phyloP scores from a whole-genome alignment of 2,113 vertebrate species.

The Notothenia coriiceps region DNA sequence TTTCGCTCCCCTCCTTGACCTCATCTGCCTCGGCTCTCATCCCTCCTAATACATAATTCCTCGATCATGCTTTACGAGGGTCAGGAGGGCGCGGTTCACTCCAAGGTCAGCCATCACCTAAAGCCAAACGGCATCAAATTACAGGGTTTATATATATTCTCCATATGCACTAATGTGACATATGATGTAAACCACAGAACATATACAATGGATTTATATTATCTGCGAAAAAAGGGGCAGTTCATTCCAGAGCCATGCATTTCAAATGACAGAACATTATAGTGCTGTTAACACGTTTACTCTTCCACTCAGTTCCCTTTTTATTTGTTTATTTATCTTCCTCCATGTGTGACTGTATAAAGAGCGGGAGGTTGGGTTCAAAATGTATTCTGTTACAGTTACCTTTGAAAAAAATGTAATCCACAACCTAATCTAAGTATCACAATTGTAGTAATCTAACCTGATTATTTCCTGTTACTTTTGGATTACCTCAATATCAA shows the following conservation, averaged over 20 bases:
- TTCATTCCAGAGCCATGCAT: neutral
- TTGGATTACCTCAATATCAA: too few species aligned
- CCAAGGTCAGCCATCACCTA: slow-evolving; percentile 51
- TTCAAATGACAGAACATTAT: neutral
- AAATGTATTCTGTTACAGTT: too few species aligned
- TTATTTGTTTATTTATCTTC: slow-evolving; percentile 9
- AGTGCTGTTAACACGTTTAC: neutral
- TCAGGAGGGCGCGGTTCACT: slow-evolving; percentile 39
- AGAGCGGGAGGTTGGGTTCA: too few species aligned
- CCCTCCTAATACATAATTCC: slow-evolving; percentile 53
- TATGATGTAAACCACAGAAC: slow-evolving; percentile 26
- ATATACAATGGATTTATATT: slow-evolving; percentile 23
- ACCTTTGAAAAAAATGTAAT: too few species aligned
- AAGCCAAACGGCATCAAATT: slow-evolving; percentile 35
- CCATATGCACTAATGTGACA: slow-evolving; percentile 35
- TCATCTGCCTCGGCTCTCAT: slow-evolving; percentile 16
- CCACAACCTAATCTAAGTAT: too few species aligned
- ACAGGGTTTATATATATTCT: slow-evolving; percentile 40
- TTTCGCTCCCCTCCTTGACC: slow-evolving; percentile 6
- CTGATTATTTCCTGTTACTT: too few species aligned
- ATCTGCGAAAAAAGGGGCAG: too few species aligned
- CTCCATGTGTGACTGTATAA: neutral
- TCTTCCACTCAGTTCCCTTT: slow-evolving; percentile 11
- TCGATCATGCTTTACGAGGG: slow-evolving; percentile 36
- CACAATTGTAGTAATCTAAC: too few species aligned